Percentiles rank a stretch among this genome's conserved stretches.
Evolutionary conservation across 2,888 invertebrate species (phyloP).

Genomic region (Thera obeliscata): DNA sequence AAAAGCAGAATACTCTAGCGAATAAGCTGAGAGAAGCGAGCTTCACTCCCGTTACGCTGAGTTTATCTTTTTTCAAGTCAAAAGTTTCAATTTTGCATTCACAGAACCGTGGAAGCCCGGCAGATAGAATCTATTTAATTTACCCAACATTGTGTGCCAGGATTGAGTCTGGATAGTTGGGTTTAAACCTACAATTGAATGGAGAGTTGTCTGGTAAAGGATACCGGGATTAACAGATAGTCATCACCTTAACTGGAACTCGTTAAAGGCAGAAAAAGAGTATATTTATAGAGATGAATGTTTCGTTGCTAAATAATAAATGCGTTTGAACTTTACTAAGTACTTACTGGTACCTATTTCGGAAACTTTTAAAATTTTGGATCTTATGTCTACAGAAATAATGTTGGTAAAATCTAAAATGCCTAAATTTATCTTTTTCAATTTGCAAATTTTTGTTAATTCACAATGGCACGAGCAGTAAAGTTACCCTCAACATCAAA

Average conservation of each 20-base stretch:
- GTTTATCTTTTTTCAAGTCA: conserved; percentile 23
- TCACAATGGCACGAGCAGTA: background rate
- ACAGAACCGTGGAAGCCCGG: conserved; percentile 12
- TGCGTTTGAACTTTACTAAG: background rate
- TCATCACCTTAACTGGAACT: conserved; percentile 43
- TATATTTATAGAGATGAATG: background rate
- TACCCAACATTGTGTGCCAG: conserved; percentile 26
- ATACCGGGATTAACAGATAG: conserved; percentile 42
- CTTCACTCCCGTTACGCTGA: conserved; percentile 7
- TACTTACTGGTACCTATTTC: too few relatives aligned
- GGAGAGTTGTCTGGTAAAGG: conserved; percentile 40
- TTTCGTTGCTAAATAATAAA: background rate
- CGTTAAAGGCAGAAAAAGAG: conserved; percentile 29
- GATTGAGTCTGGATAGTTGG: conserved; percentile 38
- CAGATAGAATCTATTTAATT: conserved; percentile 29
- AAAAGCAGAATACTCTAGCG: conserved; percentile 6
- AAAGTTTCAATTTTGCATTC: conserved; percentile 24
- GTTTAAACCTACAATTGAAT: conserved; percentile 48
- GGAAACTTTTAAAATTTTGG: too few relatives aligned
- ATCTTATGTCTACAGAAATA: too few relatives aligned
- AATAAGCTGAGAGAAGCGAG: conserved; percentile 21
- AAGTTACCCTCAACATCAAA: conserved; percentile 5
- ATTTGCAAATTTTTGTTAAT: background rate
- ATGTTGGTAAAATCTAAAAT: too few relatives aligned
- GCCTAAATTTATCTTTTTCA: too few relatives aligned